These are phyloP conservation scores for Ailuropoda melanoleuca DNA, from an alignment of 2,113 vertebrate species.

Conservation along the genomic window DNA sequence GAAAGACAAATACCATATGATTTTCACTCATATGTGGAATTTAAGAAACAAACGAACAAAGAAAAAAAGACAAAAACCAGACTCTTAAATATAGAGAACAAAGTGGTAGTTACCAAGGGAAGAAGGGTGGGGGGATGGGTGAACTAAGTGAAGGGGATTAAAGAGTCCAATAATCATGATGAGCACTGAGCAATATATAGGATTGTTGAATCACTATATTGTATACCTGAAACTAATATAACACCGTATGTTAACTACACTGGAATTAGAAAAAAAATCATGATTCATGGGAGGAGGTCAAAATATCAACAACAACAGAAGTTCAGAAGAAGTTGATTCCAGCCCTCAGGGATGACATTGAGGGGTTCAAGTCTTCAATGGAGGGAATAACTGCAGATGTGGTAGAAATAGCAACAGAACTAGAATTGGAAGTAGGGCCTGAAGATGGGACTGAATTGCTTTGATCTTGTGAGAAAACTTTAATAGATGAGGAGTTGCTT, in stretches of 20 bases:
- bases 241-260: not conserved
- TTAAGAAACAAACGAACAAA: not conserved
- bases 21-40: not conserved
- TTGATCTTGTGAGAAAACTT: not conserved
- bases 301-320: not conserved
- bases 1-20: not conserved
- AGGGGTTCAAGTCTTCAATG: not conserved
- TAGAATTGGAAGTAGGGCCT: not conserved
- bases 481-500: not conserved
- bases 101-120: not conserved
- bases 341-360: not conserved
- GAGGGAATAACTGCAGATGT: not conserved
- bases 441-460: not conserved
- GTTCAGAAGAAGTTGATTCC: not conserved
- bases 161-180: not conserved
- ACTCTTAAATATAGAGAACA: not conserved
- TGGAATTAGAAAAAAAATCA: not conserved
- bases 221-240: not conserved
- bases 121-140: not conserved
- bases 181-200: not conserved
- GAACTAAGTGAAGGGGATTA: not conserved
- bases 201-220: not conserved
- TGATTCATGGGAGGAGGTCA: not conserved
- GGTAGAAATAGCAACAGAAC: not conserved
- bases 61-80: not conserved